phyloP scores from a whole-genome alignment of 2,797 vertebrate genomes.

The Loriculus beryllinus region DNA sequence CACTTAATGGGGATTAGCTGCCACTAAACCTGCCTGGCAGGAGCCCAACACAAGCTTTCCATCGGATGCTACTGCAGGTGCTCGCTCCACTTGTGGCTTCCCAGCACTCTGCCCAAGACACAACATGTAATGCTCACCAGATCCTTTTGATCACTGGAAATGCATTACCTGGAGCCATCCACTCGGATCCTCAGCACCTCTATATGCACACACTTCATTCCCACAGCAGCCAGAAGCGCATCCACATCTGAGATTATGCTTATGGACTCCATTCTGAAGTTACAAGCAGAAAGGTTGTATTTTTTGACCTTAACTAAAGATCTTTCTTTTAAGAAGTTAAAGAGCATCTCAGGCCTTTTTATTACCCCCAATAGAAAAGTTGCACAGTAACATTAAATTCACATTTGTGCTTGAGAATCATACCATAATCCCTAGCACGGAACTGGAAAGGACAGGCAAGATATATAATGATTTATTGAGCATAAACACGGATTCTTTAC shows the following conservation, averaged over 20 bases:
- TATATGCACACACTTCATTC: background rate
- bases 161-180: background rate
- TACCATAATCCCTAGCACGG: background rate
- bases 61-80: accelerated
- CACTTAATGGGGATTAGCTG: background rate
- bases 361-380: accelerated
- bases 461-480: background rate
- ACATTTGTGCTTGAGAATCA: background rate
- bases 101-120: background rate
- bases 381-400: background rate
- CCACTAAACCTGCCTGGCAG: background rate
- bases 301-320: background rate
- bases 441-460: background rate
- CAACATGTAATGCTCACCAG: accelerated
- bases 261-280: accelerated
- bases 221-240: accelerated
- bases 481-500: background rate
- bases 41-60: accelerated
- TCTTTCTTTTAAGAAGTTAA: background rate
- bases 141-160: background rate
- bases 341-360: background rate
- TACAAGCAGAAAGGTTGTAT: background rate
- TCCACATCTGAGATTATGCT: background rate
- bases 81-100: background rate
- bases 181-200: background rate